Percentiles rank a stretch among this genome's conserved stretches.
These are phyloP conservation scores for Seriola rivoliana DNA, from an alignment of 2,113 vertebrate species.

Conservation along the genomic window DNA sequence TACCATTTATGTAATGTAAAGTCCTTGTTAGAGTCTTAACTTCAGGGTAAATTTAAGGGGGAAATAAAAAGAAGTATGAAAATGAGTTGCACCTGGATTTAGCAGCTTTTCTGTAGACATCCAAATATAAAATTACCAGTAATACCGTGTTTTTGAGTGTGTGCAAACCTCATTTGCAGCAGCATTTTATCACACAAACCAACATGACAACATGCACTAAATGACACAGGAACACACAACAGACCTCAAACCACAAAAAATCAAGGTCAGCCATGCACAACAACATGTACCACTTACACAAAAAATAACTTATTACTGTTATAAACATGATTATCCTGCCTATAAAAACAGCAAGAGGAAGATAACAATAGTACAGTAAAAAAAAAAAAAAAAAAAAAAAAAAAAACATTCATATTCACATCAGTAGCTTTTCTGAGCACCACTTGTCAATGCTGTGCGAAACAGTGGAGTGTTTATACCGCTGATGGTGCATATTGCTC, in stretches of 20 bases:
- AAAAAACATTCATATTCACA: background rate
- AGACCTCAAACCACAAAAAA: slow-evolving; percentile 1
- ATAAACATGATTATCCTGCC: background rate
- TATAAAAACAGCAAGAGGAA: background rate
- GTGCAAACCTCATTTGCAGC: background rate
- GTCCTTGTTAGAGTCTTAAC: background rate
- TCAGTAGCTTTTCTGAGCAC: background rate
- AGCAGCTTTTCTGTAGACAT: background rate
- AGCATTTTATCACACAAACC: background rate
- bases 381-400: background rate
- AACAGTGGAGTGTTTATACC: background rate
- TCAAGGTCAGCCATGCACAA: background rate
- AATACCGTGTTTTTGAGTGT: too few species aligned
- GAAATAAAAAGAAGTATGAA: background rate
- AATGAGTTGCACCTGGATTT: background rate
- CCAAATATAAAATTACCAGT: background rate
- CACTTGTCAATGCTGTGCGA: background rate
- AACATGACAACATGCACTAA: background rate
- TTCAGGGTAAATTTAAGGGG: background rate
- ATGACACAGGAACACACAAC: slow-evolving; percentile 4
- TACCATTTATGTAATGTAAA: background rate
- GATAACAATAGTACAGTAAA: background rate
- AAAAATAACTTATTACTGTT: background rate
- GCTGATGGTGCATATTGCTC: slow-evolving; percentile 17
- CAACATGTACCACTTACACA: background rate